These are phyloP conservation scores for Acipenser oxyrinchus DNA, from an alignment of 2,797 vertebrate species.

Conservation along the genomic window DNA sequence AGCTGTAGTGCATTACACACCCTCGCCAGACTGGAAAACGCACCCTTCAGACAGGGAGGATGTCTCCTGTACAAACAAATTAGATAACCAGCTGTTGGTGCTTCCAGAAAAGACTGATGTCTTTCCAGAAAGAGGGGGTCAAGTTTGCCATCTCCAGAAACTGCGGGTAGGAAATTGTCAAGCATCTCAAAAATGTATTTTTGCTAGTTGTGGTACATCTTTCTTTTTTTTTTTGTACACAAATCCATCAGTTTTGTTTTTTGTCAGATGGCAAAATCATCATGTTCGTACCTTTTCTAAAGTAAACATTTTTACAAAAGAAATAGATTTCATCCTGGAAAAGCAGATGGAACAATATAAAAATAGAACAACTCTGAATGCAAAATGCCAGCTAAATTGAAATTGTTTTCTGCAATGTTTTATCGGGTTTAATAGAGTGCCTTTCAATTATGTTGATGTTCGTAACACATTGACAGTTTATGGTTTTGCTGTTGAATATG, in stretches of 20 bases:
- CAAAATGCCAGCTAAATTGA: not conserved
- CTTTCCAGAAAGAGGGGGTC: constrained; percentile 85
- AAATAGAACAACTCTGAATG: not conserved
- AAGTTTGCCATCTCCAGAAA: constrained; percentile 73
- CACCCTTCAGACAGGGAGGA: constrained; percentile 35
- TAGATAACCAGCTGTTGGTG: constrained; percentile 55
- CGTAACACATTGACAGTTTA: too few species aligned
- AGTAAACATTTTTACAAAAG: not conserved
- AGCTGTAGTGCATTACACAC: constrained; percentile 12
- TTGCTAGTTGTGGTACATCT: too few species aligned
- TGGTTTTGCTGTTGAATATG: too few species aligned
- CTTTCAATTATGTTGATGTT: too few species aligned
- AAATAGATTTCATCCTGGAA: not conserved
- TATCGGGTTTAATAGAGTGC: too few species aligned
- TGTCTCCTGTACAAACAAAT: constrained; percentile 44
- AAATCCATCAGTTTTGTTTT: not conserved
- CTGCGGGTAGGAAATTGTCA: constrained; percentile 68
- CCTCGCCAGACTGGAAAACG: constrained; percentile 26
- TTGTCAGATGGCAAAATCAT: too few species aligned
- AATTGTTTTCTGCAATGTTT: too few species aligned
- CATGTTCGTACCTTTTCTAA: not conserved
- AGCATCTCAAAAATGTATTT: too few species aligned
- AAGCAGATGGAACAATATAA: not conserved
- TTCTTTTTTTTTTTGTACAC: not conserved
- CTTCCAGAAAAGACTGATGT: constrained; percentile 81